Percentiles rank a stretch among this genome's conserved stretches.
Evolutionary conservation across 2,797 vertebrate genomes (phyloP).

Genomic region (Brachyrhaphis roseni): DNA sequence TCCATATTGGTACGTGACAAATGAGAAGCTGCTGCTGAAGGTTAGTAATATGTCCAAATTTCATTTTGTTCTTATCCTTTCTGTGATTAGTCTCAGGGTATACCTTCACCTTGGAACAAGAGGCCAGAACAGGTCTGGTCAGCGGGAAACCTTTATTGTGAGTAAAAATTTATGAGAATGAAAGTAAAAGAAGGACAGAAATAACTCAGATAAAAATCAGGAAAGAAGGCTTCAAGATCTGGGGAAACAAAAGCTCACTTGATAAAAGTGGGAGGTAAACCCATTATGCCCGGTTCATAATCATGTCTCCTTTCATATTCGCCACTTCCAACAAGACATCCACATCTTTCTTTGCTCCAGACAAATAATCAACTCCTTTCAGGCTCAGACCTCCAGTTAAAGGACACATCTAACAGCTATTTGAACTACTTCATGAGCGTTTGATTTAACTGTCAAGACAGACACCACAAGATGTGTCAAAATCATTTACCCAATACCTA

Average conservation of each 20-base stretch:
- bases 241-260: conserved; percentile 21
- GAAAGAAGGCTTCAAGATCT: conserved; percentile 21
- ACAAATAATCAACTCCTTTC: conserved; percentile 58
- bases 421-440: conserved; percentile 37
- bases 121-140: conserved; percentile 48
- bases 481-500: conserved; percentile 18
- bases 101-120: conserved; percentile 53
- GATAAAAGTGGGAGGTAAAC: conserved; percentile 32
- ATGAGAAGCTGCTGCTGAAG: neutral
- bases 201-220: neutral
- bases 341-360: conserved; percentile 52
- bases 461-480: conserved; percentile 12
- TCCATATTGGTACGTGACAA: neutral
- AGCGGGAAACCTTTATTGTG: neutral
- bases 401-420: conserved; percentile 50
- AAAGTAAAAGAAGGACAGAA: neutral
- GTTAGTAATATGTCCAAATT: neutral
- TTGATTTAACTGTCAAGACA: conserved; percentile 38
- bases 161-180: conserved; percentile 4
- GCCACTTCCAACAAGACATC: conserved; percentile 42
- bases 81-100: conserved; percentile 47
- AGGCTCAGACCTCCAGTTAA: conserved; percentile 45
- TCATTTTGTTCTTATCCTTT: conserved; percentile 44
- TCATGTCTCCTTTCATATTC: conserved; percentile 42
- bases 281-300: conserved; percentile 20